These are phyloP conservation scores for Palythoa grandiflora DNA, from an alignment of 92 coral and sea anemone species.

Conservation along the genomic window DNA sequence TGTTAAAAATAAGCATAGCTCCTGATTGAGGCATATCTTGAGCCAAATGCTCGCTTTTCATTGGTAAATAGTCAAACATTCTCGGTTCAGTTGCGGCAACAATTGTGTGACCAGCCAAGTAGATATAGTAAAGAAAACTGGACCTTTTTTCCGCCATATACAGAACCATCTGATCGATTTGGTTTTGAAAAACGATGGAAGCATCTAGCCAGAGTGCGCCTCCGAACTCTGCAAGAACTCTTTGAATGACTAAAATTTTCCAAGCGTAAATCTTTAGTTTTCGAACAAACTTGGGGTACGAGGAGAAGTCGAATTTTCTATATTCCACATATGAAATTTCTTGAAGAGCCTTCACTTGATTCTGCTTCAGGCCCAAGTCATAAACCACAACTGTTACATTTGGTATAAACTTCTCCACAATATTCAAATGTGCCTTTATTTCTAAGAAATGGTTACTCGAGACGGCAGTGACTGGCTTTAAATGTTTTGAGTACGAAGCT, in stretches of 20 bases:
- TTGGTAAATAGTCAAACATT: conserved; percentile 59
- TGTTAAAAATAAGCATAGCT: conserved; percentile 56
- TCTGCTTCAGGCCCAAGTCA: conserved; percentile 54
- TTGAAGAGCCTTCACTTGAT: conserved; percentile 16
- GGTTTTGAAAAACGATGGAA: conserved; percentile 21
- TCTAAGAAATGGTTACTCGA: conserved; percentile 65
- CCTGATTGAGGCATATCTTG: conserved; percentile 37
- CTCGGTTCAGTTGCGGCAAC: conserved; percentile 48
- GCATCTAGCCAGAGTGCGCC: conserved; percentile 66
- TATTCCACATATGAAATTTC: conserved; percentile 37
- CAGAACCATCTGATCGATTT: not conserved
- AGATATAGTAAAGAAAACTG: conserved; percentile 41
- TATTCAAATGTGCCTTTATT: conserved; percentile 35
- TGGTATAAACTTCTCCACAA: conserved; percentile 30
- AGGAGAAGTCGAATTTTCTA: conserved; percentile 54
- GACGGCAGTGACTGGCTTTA: conserved; percentile 53
- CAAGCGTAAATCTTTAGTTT: conserved; percentile 51
- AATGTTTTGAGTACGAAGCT: conserved; percentile 31
- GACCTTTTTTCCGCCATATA: conserved; percentile 37
- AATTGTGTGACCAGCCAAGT: conserved; percentile 22
- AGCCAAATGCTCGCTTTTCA: conserved; percentile 10
- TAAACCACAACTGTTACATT: conserved; percentile 47
- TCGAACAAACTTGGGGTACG: conserved; percentile 46
- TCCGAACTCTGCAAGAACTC: conserved; percentile 46
- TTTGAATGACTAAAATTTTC: conserved; percentile 58